Conservation (phyloP, 1,140 invertebrate genomes). For the Antheraea mylitta region DNA sequence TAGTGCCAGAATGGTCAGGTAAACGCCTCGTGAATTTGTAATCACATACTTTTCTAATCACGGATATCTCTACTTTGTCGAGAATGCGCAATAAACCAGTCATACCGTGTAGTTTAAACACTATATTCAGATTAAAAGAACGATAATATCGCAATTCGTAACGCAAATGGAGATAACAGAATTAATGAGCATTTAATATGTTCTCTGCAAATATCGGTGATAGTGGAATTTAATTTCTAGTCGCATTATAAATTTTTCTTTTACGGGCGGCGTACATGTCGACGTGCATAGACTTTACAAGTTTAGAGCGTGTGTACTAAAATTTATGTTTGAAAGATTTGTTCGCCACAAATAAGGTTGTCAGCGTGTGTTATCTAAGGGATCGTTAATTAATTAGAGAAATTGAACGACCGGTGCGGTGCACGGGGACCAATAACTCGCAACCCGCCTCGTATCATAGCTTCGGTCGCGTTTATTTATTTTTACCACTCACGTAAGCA, state of each 20-base stretch:
- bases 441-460: constrained; percentile 75
- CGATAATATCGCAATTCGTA: constrained; percentile 21
- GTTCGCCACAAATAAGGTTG: constrained; percentile 78
- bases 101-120: constrained; percentile 33
- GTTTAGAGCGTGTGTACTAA: constrained; percentile 68
- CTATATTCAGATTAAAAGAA: constrained; percentile 30
- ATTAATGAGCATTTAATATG: constrained; percentile 23
- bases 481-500: constrained; percentile 74
- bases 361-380: constrained; percentile 72
- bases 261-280: constrained; percentile 45
- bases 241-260: constrained; percentile 41
- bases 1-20: constrained; percentile 39
- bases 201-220: constrained; percentile 22
- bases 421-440: constrained; percentile 75
- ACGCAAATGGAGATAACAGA: not conserved
- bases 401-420: constrained; percentile 68
- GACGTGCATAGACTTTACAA: constrained; percentile 68
- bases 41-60: constrained; percentile 48
- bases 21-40: constrained; percentile 50
- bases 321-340: constrained; percentile 77
- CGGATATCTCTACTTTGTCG: constrained; percentile 27
- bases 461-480: constrained; percentile 72
- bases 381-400: constrained; percentile 79
- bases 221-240: constrained; percentile 24
- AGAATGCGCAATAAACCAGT: constrained; percentile 38